Percentiles rank a stretch among this genome's conserved stretches.
phyloP scores from a whole-genome alignment of 1,140 invertebrate genomes.

The Trachymyrmex septentrionalis region DNA sequence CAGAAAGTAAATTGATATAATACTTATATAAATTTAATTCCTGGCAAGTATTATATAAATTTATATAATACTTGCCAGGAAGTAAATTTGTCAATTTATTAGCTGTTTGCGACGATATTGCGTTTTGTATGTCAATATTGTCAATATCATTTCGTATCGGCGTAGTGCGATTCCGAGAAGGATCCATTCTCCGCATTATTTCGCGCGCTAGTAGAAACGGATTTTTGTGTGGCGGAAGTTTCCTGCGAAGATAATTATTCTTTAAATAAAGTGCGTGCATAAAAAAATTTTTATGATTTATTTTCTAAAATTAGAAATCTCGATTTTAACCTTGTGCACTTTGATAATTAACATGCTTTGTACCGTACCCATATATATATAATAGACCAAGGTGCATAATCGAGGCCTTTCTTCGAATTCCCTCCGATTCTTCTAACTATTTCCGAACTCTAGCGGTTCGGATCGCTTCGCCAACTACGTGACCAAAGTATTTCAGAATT shows the following conservation, averaged over 20 bases:
- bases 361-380: background rate
- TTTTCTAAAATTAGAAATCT: background rate
- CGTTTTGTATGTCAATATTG: background rate
- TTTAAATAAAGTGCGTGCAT: background rate
- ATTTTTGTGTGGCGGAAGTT: slow-evolving; percentile 12
- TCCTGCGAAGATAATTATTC: slow-evolving; percentile 23
- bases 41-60: too few species aligned
- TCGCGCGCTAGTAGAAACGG: slow-evolving; percentile 12
- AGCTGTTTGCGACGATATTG: background rate
- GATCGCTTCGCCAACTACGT: slow-evolving; percentile 5
- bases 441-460: background rate
- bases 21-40: too few species aligned
- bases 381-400: slow-evolving; percentile 17
- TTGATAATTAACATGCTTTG: background rate
- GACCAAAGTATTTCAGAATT: slow-evolving; percentile 38
- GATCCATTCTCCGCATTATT: background rate
- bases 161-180: slow-evolving; percentile 10
- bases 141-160: background rate
- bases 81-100: slow-evolving; percentile 9
- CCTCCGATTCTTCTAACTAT: slow-evolving; percentile 9
- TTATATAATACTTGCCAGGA: background rate
- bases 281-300: background rate
- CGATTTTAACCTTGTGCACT: background rate
- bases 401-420: slow-evolving; percentile 23
- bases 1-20: too few species aligned